These are phyloP conservation scores for Dinoponera quadriceps DNA, from an alignment of 1,140 invertebrate species.

Conservation along the genomic window DNA sequence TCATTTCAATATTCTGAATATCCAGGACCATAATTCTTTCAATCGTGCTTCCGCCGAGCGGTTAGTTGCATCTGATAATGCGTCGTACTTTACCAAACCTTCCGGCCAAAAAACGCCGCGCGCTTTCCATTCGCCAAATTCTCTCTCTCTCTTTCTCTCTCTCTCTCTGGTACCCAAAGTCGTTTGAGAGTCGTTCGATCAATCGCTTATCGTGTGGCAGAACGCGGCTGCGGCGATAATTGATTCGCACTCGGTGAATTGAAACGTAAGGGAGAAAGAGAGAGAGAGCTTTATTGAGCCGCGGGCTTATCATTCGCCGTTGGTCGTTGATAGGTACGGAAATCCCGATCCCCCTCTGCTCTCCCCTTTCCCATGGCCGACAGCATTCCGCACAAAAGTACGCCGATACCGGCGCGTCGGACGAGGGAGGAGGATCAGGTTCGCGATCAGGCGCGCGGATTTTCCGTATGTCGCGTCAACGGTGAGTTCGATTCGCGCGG, in stretches of 20 bases:
- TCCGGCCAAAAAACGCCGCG: not conserved
- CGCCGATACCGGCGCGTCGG: not conserved
- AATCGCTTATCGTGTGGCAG: not conserved
- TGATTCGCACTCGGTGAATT: conserved; percentile 44
- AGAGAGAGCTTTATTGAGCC: conserved; percentile 8
- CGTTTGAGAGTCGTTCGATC: not conserved
- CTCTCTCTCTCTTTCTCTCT: too few relatives aligned
- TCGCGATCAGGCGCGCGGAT: conserved; percentile 11
- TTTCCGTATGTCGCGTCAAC: not conserved
- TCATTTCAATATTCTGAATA: too few relatives aligned
- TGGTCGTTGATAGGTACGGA: conserved; percentile 42
- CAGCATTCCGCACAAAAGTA: conserved; percentile 43
- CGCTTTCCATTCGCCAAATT: not conserved
- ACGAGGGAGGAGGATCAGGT: conserved; percentile 2
- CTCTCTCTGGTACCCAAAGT: not conserved
- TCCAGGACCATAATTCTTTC: too few relatives aligned
- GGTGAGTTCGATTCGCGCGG: not conserved
- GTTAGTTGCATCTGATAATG: too few relatives aligned
- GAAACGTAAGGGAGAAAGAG: not conserved
- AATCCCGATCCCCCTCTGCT: conserved; percentile 15
- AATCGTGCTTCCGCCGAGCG: too few relatives aligned
- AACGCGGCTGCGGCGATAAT: conserved; percentile 46
- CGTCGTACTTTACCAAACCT: too few relatives aligned
- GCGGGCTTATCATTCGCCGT: conserved; percentile 39
- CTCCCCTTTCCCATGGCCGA: not conserved